Evolutionary conservation across 2,113 vertebrate species (phyloP).

Genomic region (Symphodus melops): DNA sequence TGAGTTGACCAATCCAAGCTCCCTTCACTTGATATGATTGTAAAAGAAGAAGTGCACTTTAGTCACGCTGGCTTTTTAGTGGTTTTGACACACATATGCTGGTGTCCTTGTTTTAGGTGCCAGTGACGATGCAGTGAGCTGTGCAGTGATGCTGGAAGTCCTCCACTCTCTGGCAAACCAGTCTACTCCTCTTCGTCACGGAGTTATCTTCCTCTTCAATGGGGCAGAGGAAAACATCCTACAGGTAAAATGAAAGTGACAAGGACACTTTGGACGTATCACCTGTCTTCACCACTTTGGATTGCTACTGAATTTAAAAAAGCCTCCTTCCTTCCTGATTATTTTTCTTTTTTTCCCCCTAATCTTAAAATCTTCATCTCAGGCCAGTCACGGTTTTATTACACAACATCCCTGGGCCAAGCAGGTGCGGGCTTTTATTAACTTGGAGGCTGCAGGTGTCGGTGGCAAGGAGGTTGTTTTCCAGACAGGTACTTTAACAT

Average conservation of each 20-base stretch:
- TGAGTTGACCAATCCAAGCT: not conserved
- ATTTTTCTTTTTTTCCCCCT: not conserved
- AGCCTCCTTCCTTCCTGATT: not conserved
- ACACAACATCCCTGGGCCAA: slow-evolving; percentile 96
- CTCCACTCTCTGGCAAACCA: slow-evolving; percentile 89
- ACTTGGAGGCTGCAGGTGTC: slow-evolving; percentile 98
- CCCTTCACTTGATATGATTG: not conserved
- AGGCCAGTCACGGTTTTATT: slow-evolving; percentile 99
- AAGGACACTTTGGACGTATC: not conserved
- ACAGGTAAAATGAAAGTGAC: slow-evolving; percentile 84
- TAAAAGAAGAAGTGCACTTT: not conserved
- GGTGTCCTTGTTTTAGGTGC: slow-evolving; percentile 84
- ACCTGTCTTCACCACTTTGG: not conserved
- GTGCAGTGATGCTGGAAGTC: slow-evolving; percentile 97
- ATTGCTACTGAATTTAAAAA: not conserved
- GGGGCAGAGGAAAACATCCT: slow-evolving; percentile 97
- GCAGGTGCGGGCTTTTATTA: slow-evolving; percentile 93
- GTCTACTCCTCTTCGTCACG: slow-evolving; percentile 88
- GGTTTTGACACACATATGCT: slow-evolving; percentile 7
- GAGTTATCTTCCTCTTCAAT: slow-evolving; percentile 96
- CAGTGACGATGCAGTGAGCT: slow-evolving; percentile 98
- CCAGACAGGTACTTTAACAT: slow-evolving; percentile 90
- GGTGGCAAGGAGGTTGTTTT: slow-evolving; percentile 99
- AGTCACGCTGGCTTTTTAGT: not conserved
- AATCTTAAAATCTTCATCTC: slow-evolving; percentile 47